A percentile compares a stretch with the other conserved stretches of the same genome.
Conservation (phyloP, 2,888 invertebrate genomes). For the Eutolmus rufibarbis region DNA sequence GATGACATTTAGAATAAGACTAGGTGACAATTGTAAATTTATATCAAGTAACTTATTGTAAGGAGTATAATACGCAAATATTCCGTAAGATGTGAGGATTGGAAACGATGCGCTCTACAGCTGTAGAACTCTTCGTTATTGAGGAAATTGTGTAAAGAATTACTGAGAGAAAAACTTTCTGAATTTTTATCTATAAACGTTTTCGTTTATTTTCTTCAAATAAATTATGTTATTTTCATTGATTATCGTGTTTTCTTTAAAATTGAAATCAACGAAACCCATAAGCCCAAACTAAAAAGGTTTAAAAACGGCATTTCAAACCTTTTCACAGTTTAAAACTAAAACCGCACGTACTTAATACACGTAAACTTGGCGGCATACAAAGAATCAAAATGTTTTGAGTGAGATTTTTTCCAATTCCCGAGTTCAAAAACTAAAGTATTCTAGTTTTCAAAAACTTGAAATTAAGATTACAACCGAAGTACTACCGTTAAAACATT, state of each 20-base stretch:
- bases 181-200: slow-evolving; percentile 33
- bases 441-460: no score
- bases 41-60: slow-evolving; percentile 22
- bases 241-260: background rate
- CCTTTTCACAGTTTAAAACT: no score
- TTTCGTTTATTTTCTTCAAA: slow-evolving; percentile 35
- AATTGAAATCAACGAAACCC: no score
- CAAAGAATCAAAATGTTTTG: no score
- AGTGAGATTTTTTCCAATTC: no score
- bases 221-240: slow-evolving; percentile 35
- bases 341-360: no score
- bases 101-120: background rate
- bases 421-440: no score
- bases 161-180: slow-evolving; percentile 21
- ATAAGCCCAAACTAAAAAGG: no score
- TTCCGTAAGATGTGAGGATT: background rate
- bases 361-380: no score
- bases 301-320: no score
- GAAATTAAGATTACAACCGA: no score
- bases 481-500: no score
- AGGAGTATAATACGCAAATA: slow-evolving; percentile 2
- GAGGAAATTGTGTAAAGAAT: slow-evolving; percentile 15
- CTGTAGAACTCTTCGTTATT: slow-evolving; percentile 12
- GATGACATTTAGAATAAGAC: slow-evolving; percentile 16
- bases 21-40: slow-evolving; percentile 39